Percentiles rank a stretch among this genome's conserved stretches.
These are phyloP conservation scores for Cotesia chilonis DNA, from an alignment of 1,140 invertebrate genomes.

Conservation along the genomic window DNA sequence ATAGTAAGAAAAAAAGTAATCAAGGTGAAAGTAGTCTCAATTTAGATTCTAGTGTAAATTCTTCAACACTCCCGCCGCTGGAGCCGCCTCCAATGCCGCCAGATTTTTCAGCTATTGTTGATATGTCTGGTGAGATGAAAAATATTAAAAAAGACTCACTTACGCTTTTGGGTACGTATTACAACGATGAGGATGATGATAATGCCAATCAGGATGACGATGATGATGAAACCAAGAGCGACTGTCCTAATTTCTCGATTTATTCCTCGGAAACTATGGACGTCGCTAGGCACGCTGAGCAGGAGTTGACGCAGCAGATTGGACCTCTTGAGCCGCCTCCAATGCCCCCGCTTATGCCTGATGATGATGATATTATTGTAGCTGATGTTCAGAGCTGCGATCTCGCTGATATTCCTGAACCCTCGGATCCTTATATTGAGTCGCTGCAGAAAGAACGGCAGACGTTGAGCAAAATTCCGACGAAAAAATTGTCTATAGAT, in stretches of 20 bases:
- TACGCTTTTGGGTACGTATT: slow-evolving; percentile 31
- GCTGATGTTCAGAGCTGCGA: slow-evolving; percentile 57
- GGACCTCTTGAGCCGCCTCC: slow-evolving; percentile 52
- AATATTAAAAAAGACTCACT: slow-evolving; percentile 24
- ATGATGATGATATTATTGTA: slow-evolving; percentile 56
- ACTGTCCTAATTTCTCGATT: slow-evolving; percentile 83
- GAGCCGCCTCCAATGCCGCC: slow-evolving; percentile 47
- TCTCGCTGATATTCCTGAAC: slow-evolving; percentile 55
- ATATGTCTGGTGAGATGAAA: slow-evolving; percentile 31
- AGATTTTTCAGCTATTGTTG: slow-evolving; percentile 40
- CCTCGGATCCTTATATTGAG: slow-evolving; percentile 58
- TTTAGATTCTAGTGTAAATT: slow-evolving; percentile 35
- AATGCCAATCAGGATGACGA: slow-evolving; percentile 12
- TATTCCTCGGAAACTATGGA: slow-evolving; percentile 82
- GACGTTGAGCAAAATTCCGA: slow-evolving; percentile 56
- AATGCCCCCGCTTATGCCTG: slow-evolving; percentile 47
- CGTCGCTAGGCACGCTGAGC: slow-evolving; percentile 70
- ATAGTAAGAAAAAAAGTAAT: slow-evolving; percentile 38
- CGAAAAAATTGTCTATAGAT: slow-evolving; percentile 60
- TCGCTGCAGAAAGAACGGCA: slow-evolving; percentile 60
- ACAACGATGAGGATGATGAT: background rate
- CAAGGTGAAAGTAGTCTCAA: background rate
- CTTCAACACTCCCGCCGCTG: slow-evolving; percentile 30
- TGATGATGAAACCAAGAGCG: slow-evolving; percentile 62
- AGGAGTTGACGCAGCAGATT: slow-evolving; percentile 62